Base-by-base conservation (phyloP, 1,140 invertebrate species). In the Helicoverpa armigera region DNA sequence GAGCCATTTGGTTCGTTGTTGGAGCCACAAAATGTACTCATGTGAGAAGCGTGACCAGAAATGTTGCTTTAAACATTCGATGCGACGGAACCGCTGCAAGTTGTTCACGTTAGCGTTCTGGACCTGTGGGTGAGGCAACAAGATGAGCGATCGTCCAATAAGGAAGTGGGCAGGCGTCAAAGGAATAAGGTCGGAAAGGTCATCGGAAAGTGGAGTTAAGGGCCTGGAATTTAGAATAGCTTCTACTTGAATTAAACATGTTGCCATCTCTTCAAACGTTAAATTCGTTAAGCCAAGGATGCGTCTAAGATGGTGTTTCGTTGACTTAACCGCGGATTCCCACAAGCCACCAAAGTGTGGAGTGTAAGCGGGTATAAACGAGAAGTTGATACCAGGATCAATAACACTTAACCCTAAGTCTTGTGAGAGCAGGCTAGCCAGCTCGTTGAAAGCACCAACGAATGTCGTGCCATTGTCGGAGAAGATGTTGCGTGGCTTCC, bases 41-140 rank as follows among this genome's bases (percentile, higher is more conserved):
- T n/a, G 23, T 61, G 58, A 29, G 5, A 61, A 61, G 12, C 60
- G 60, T 35, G 60, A 2, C 60, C 60, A 61, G 29, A 63, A 63
- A 29, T 63, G 60, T 63, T 63, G 60, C 29, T 63, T 63, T 14
- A 63, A 5, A n/a, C 11, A 35, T 14, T 63, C 60, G 12, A 63
- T 43, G 9, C 58, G 23, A 16, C 23, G 58, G 13, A 61, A 61
- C 7, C 58, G 23, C 13, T 61, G 0, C 3, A 43, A 5, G 31
- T 13, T 35, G 60, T 4, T 63, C 2, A 63, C 31, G 29, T 63
- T n/a, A 13, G 13, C 60, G 60, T 63, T 63, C 12, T 63, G 31
- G 60, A 61, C 13, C 60, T 61, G 60, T 61, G 60, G 29, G 35
- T 63, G 60, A 63, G 60, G 60, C 60, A 43, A 13, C 60, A 63